Evolutionary conservation across 2,113 vertebrate species (phyloP).

Genomic region (Albula goreensis): DNA sequence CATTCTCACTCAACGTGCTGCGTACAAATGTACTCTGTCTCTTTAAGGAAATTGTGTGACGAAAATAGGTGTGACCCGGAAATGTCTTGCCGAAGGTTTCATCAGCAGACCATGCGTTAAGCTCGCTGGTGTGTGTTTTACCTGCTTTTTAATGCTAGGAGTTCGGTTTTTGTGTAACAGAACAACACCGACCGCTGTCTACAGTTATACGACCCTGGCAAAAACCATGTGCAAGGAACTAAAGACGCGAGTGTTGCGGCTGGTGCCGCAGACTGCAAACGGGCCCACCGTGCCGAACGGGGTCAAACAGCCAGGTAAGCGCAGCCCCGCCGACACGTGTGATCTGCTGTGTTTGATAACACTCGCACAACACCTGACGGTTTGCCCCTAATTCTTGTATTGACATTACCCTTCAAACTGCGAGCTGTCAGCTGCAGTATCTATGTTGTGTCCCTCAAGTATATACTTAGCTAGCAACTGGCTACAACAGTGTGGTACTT

Average conservation of each 20-base stretch:
- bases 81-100: conserved; percentile 17
- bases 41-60: conserved; percentile 50
- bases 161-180: neutral
- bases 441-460: too few relatives aligned
- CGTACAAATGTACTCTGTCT: conserved; percentile 1
- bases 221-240: conserved; percentile 63
- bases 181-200: neutral
- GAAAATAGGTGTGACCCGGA: conserved; percentile 59
- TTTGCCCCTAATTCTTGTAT: too few relatives aligned
- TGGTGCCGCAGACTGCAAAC: conserved; percentile 35
- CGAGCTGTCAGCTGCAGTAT: too few relatives aligned
- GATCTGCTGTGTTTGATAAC: neutral
- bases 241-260: conserved; percentile 60
- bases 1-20: too few relatives aligned
- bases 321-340: neutral
- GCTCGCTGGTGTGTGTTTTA: neutral
- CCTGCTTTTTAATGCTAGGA: conserved; percentile 25
- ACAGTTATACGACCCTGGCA: conserved; percentile 19
- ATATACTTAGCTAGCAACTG: too few relatives aligned
- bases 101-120: conserved; percentile 35
- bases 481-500: too few relatives aligned
- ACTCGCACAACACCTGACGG: too few relatives aligned
- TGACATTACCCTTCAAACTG: too few relatives aligned
- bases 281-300: conserved; percentile 35
- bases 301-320: conserved; percentile 24